Evolutionary conservation across 2,113 vertebrate genomes (phyloP), one percentile per base, ranked within the genome.

Genomic region (Urocolius indicus): DNA sequence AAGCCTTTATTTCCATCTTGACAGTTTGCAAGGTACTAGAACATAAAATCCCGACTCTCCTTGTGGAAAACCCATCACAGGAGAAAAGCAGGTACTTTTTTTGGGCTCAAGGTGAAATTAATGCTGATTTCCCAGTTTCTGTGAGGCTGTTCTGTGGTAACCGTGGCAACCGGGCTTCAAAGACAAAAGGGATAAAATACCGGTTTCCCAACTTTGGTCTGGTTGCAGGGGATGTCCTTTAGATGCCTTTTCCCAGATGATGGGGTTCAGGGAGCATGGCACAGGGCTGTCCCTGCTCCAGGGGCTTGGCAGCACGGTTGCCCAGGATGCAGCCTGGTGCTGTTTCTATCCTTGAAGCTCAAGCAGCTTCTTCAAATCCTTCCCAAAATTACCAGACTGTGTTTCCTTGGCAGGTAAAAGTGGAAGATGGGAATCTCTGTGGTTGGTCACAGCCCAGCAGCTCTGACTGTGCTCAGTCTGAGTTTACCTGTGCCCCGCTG

Each of bases 231-330:
- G 30, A 12, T 0, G 3, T 61, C 63, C 69, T 72, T 57, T 36
- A 6, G 2, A 1, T 14, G 30, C 55, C 12, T 43, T 18, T 30
- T 55, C n/a, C 30, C 24, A 3, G 8, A 41, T 13, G 43, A 10
- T 9, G 30, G 1, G 6, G 11, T 34, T 5, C 0, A 22, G 63
- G 58, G 10, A 9, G 27, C 2, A 0, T 26, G 8, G 13, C 0
- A 0, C 0, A 3, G 10, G 23, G 69, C 43, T 76, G 11, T 32
- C 43, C 49, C 57, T 6, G 1, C 14, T 61, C 8, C 26, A 15
- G 13, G 32, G 15, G 6, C 38, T 12, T 41, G 38, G 38, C 38
- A 41, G 38, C 38, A 41, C 12, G 38, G 9, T 41, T 9, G 38
- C 12, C 38, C 38, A 41, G 38, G 38, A 41, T 41, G 38, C 38